Conservation (phyloP, 23 tunicate species). For the Phallusia fumigata region DNA sequence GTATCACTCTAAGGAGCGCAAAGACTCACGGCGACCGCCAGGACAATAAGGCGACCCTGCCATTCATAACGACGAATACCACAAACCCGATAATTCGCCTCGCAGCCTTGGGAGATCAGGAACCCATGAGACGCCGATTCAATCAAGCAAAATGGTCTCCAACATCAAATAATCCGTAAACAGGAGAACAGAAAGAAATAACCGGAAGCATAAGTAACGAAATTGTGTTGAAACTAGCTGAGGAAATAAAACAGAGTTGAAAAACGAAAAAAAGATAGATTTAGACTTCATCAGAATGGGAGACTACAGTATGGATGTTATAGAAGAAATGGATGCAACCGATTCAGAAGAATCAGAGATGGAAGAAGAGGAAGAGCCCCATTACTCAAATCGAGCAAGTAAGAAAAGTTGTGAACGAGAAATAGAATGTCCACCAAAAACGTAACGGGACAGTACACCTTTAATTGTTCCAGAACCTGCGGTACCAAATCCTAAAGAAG, state of each 20-base stretch:
- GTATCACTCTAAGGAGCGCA: not conserved
- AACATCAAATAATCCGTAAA: not conserved
- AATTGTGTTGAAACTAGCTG: not conserved
- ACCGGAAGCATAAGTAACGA: not conserved
- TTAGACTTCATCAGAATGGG: not conserved
- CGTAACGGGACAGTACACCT: no score
- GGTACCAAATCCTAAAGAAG: no score
- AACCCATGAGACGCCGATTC: not conserved
- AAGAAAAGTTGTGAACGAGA: no score
- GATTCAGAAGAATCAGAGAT: no score
- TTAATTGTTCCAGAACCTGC: no score
- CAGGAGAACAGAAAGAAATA: not conserved
- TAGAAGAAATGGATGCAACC: no score
- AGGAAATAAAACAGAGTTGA: not conserved
- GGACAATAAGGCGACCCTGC: not conserved
- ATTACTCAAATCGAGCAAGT: no score
- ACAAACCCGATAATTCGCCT: no score
- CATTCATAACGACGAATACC: not conserved
- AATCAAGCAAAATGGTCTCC: not conserved
- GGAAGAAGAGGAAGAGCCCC: no score
- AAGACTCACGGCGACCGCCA: no score
- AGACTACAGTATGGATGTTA: not conserved
- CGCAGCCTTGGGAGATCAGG: no score
- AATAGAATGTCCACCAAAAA: no score
- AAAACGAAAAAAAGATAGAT: not conserved